Conservation (phyloP, 1,140 invertebrate species). For the Steinernema feltiae region DNA sequence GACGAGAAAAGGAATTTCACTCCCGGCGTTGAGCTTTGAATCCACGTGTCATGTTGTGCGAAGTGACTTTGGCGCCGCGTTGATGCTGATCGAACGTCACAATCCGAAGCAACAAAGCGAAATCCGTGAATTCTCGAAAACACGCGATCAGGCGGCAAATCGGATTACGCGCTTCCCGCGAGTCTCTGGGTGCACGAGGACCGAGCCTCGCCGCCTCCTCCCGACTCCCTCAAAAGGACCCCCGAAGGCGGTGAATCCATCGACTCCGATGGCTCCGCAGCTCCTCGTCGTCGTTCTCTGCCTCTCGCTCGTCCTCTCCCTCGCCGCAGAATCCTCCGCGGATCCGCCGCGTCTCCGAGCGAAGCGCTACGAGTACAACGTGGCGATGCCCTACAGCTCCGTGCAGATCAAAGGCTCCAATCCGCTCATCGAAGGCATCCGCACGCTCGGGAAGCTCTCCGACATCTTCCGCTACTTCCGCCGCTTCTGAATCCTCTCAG, state of each 20-base stretch:
- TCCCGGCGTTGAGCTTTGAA: too few species aligned
- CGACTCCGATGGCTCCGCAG: background rate
- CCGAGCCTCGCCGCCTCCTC: background rate
- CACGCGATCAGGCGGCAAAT: background rate
- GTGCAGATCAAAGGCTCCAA: background rate
- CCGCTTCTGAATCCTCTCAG: background rate
- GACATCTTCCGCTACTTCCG: background rate
- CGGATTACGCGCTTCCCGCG: background rate
- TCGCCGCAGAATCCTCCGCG: background rate
- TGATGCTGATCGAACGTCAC: too few species aligned
- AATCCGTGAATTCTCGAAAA: too few species aligned
- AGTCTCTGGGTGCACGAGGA: background rate
- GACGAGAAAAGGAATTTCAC: too few species aligned
- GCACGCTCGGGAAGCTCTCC: background rate
- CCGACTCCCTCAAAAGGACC: background rate
- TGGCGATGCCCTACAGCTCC: conserved; percentile 1
- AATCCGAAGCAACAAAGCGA: too few species aligned
- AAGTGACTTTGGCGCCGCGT: too few species aligned
- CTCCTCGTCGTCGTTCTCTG: background rate
- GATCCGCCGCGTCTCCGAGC: background rate
- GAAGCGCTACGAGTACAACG: conserved; percentile 1
- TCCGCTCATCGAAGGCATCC: background rate
- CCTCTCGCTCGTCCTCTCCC: background rate
- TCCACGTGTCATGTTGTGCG: too few species aligned
- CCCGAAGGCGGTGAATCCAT: too few species aligned